Base-by-base conservation (phyloP, 2,797 vertebrate genomes). In the Loris lydekkerianus region DNA sequence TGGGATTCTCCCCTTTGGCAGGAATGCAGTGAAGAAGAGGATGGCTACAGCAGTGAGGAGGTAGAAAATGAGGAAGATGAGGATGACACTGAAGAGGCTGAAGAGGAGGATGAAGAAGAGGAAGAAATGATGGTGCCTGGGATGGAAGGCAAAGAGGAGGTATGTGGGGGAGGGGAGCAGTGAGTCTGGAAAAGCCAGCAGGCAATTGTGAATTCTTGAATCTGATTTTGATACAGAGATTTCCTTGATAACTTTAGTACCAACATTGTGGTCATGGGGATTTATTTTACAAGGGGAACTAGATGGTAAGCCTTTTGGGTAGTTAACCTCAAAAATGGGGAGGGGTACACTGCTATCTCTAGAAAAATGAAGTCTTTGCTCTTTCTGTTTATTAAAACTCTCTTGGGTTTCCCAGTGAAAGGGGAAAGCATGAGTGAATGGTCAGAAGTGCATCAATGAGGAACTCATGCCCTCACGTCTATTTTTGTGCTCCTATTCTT, bases 111-210 rank as follows among this genome's bases (percentile, higher is more conserved):
- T 86, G 99, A 99, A 43, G 98, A 98, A 37, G 99, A 99, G 87
- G 99, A 99, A 93, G 99, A 99, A 88, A 99, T 99, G 99, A 99
- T 99, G 98, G 98, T 99, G 93, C 99, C 99, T 73, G 99, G 99
- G 96, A 99, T 99, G 99, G 99, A 99, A 75, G 99, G 99, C 89
- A 99, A 99, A 97, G 99, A 99, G 97, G 99, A 99, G 99, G 99
- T 99, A 82, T 89, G 97, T 98, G 63, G 82, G 77, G 69, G 80
- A 3, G n/a, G 60, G 83, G 58, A 88, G 7, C 23, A 27, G 1
- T 80, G 43, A 73, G 14, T 95, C 56, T 92, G 49, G 46, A 80
- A 91, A 73, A 89, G 43, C 49, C 21, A 80, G 58, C 69, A 83
- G 75, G 60, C 61, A 89, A 11, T 9, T 81, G 7, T 89, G 63